Conservation (phyloP, 2,797 vertebrate species). For the Emydoidea blandingii region DNA sequence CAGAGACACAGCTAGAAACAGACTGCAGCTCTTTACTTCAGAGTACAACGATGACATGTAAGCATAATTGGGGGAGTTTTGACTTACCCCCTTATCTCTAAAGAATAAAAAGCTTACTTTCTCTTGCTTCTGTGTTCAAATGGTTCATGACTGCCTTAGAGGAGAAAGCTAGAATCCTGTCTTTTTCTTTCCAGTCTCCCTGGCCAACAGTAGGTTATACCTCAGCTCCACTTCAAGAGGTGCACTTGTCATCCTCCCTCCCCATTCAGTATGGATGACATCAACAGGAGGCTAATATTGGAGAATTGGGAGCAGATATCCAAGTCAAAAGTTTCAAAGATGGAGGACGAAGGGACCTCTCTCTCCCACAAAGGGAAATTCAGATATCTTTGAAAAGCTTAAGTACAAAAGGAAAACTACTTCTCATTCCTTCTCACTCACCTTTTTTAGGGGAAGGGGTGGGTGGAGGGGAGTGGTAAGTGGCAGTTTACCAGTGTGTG, state of each 20-base stretch:
- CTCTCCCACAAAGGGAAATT: background rate
- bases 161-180: background rate
- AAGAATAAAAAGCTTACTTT: background rate
- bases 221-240: background rate
- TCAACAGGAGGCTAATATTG: background rate
- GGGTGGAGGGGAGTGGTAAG: background rate
- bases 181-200: background rate
- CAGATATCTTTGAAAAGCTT: background rate
- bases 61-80: no score
- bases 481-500: background rate
- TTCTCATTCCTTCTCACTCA: background rate
- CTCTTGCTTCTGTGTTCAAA: background rate
- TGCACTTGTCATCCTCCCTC: background rate
- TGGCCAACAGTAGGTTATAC: background rate
- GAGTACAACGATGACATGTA: no score
- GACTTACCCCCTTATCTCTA: background rate
- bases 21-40: background rate
- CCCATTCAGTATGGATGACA: background rate
- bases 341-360: background rate
- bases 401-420: background rate
- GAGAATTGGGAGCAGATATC: background rate
- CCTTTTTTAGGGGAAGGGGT: background rate
- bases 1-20: background rate
- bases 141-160: background rate
- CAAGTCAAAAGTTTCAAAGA: background rate